Conservation (phyloP, 2,888 invertebrate genomes). For the Apodemia hepburni region DNA sequence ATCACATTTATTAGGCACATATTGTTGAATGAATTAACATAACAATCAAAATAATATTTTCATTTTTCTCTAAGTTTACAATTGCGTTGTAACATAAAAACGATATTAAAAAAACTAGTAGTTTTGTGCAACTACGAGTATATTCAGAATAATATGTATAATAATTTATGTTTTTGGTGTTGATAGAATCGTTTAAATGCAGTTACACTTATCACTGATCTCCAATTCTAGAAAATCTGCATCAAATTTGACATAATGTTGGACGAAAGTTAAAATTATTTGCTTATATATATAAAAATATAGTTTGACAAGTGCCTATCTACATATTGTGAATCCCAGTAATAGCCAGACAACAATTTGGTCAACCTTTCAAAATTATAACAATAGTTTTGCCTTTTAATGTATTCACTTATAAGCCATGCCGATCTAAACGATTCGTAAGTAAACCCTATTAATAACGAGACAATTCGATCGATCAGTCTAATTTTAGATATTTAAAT, state of each 20-base stretch:
- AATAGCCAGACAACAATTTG: background rate
- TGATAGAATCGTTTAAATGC: background rate
- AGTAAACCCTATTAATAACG: background rate
- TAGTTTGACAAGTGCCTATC: background rate
- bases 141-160: background rate
- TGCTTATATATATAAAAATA: background rate
- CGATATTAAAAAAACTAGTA: background rate
- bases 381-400: background rate
- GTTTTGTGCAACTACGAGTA: slow-evolving; percentile 1
- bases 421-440: background rate
- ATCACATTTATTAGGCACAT: slow-evolving; percentile 50
- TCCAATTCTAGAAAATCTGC: background rate
- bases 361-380: background rate
- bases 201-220: background rate
- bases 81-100: background rate
- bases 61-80: slow-evolving; percentile 2
- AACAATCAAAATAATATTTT: slow-evolving; percentile 5
- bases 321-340: background rate
- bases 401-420: background rate
- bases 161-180: background rate
- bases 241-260: background rate
- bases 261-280: background rate
- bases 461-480: background rate
- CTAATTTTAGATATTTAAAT: no score
- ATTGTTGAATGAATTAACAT: slow-evolving; percentile 13